Evolutionary conservation across 2,113 vertebrate genomes (phyloP).

Genomic region (Pheucticus melanocephalus): DNA sequence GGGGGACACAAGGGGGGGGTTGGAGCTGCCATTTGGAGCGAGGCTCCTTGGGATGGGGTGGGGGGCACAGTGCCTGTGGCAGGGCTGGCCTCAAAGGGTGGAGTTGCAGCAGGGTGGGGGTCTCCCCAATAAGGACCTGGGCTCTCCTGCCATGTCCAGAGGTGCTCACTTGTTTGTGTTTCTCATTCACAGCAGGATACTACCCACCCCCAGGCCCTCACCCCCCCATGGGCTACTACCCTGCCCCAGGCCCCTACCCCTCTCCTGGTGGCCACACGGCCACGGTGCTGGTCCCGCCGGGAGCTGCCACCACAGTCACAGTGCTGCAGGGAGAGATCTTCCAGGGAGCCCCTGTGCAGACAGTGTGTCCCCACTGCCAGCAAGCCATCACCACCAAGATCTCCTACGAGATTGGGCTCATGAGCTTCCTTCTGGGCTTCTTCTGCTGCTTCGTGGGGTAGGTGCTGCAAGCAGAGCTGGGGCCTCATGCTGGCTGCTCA

Average conservation of each 20-base stretch:
- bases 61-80: background rate
- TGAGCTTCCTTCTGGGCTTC: conserved; percentile 95
- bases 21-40: rapidly evolving
- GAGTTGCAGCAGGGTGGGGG: rapidly evolving
- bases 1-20: rapidly evolving
- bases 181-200: conserved; percentile 60
- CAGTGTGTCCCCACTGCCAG: conserved; percentile 96
- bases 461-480: background rate
- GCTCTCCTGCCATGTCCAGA: rapidly evolving
- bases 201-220: conserved; percentile 72
- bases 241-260: conserved; percentile 78
- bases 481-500: rapidly evolving
- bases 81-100: background rate
- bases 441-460: conserved; percentile 98
- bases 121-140: rapidly evolving
- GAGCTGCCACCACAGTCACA: conserved; percentile 88
- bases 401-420: conserved; percentile 90
- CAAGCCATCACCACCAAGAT: conserved; percentile 95
- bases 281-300: conserved; percentile 86
- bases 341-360: conserved; percentile 90
- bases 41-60: background rate
- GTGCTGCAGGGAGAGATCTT: conserved; percentile 97
- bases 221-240: conserved; percentile 77
- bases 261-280: conserved; percentile 85
- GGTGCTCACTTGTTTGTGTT: background rate